Base-by-base conservation (phyloP, 2,797 vertebrate species). In the Spinus pinus region DNA sequence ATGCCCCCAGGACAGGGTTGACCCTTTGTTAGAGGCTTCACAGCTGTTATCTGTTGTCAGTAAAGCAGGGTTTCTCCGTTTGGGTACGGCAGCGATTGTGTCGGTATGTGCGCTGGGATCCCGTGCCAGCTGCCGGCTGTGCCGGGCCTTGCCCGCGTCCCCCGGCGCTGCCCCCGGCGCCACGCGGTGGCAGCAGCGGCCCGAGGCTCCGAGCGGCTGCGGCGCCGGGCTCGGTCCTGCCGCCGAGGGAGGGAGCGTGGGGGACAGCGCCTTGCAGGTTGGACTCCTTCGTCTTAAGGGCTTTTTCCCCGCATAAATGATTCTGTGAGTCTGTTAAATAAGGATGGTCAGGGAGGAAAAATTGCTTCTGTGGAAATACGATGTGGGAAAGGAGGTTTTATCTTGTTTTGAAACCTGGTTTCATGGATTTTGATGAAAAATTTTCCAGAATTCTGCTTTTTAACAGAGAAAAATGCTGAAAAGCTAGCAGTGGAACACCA, bases 221-320 rank as follows among this genome's bases (percentile, higher is more conserved):
- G 11, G 24, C 39, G 0, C 3, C 44, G 9, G 12, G 18, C 30
- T 8, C 7, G 9, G 16, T 6, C 8, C 2, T 20, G 1, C 0
- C 12, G 10, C 9, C 1, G 1, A 5, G 27, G 9, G 0, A 4
- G 3, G 6, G 0, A 4, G 4, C 16, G 10, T 25, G 6, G 16
- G 14, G 4, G 3, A 6, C 6, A 2, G 24, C 31, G 0, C 24
- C 24, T 33, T 17, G 39, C 31, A 2, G 16, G 11, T 4, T 9
- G 28, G 9, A 2, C 46, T 41, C 9, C 2, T 1, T 25, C 24
- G 3, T 18, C 30, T 16, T 2, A 1, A 3, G 9, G 11, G 7
- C 14, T 49, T 21, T n/a, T 24, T 6, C 16, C 9, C 37, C 5
- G 2, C 10, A 24, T 24, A 8, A 37, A 12, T 15, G 14, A 2